These are phyloP conservation scores for Pangasius sanitwongsei DNA, from an alignment of 2,797 vertebrate species.

Conservation along the genomic window DNA sequence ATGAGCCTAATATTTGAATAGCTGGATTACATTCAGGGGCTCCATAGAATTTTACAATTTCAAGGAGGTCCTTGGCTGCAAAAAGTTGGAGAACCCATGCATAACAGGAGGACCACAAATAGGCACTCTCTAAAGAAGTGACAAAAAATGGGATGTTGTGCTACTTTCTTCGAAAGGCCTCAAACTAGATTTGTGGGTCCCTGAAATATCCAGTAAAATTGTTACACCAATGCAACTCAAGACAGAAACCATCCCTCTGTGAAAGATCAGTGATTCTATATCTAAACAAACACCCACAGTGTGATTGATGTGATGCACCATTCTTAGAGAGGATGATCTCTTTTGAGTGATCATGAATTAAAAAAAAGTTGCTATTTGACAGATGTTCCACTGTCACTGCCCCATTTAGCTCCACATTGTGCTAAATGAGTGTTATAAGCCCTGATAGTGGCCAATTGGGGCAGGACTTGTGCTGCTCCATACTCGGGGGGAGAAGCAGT, in stretches of 20 bases:
- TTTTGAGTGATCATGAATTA: neutral
- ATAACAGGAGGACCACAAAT: neutral
- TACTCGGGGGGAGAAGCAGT: neutral
- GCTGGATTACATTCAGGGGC: neutral
- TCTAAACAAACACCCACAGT: neutral
- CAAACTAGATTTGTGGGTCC: slow-evolving; percentile 3
- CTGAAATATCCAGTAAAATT: neutral
- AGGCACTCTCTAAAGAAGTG: neutral
- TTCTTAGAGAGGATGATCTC: neutral
- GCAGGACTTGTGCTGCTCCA: neutral
- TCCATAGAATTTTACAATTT: neutral
- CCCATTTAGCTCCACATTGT: neutral
- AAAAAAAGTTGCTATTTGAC: neutral
- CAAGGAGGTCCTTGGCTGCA: neutral
- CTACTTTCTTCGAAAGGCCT: neutral
- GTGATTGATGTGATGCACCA: neutral
- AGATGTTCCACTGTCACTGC: neutral
- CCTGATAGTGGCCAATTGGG: neutral
- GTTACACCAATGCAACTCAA: neutral
- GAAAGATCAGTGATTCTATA: neutral
- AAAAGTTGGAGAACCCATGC: neutral
- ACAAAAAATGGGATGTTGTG: neutral
- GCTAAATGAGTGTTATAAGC: neutral
- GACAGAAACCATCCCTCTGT: slow-evolving; percentile 1
- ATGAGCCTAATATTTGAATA: too few species aligned